Conservation (phyloP, 2,113 vertebrate species). For the Ictalurus furcatus region DNA sequence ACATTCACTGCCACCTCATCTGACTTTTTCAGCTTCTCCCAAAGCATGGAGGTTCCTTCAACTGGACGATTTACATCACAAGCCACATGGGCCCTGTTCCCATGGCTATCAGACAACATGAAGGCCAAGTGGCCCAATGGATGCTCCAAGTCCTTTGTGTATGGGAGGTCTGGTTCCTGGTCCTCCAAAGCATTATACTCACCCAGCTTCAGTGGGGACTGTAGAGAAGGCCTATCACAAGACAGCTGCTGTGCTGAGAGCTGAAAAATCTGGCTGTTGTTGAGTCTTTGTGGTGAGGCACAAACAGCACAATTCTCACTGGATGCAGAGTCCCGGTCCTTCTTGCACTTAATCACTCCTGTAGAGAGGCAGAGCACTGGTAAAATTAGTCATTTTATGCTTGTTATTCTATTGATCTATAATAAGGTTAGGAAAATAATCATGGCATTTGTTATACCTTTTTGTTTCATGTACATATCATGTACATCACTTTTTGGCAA, state of each 20-base stretch:
- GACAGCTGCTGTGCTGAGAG: conserved; percentile 62
- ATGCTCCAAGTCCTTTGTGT: conserved; percentile 71
- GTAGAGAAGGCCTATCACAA: conserved; percentile 69
- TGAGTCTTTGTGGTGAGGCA: conserved; percentile 68
- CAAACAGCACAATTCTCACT: conserved; percentile 69
- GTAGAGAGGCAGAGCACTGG: conserved; percentile 35
- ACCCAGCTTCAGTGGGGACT: conserved; percentile 70
- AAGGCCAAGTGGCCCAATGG: conserved; percentile 71
- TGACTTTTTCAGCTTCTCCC: conserved; percentile 60
- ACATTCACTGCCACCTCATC: conserved; percentile 69
- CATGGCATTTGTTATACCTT: not conserved
- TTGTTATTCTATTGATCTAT: not conserved
- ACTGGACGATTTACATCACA: conserved; percentile 70
- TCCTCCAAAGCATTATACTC: conserved; percentile 68
- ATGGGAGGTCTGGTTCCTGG: conserved; percentile 70
- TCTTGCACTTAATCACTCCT: conserved; percentile 79
- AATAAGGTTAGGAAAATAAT: not conserved
- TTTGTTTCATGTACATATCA: not conserved
- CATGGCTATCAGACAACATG: conserved; percentile 75
- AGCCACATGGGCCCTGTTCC: conserved; percentile 74
- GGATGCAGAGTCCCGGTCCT: conserved; percentile 67
- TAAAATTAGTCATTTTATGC: not conserved
- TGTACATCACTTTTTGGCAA: not conserved
- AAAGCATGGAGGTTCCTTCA: conserved; percentile 64
- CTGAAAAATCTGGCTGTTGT: conserved; percentile 65